Conservation (phyloP, 2,113 vertebrate species). For the Callospermophilus lateralis region DNA sequence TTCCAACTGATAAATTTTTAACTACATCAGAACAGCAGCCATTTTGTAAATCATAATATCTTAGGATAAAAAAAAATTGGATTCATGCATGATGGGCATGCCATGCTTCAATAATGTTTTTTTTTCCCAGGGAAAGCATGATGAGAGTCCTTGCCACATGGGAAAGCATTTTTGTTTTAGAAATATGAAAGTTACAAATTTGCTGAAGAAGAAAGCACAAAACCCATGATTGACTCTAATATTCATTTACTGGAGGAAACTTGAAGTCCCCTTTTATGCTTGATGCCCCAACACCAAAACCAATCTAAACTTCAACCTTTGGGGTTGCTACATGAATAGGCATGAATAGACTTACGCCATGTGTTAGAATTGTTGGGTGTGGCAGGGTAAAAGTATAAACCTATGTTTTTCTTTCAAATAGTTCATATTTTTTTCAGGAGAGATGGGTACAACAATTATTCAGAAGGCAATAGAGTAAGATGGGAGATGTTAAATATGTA, state of each 20-base stretch:
- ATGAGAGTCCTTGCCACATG: not conserved
- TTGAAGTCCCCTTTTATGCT: not conserved
- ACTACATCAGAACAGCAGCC: not conserved
- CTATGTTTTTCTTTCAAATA: not conserved
- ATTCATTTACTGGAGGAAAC: not conserved
- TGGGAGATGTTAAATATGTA: not conserved
- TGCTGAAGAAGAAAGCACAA: slow-evolving; percentile 33
- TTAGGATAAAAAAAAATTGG: not conserved
- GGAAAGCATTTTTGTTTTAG: not conserved
- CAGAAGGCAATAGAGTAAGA: not conserved
- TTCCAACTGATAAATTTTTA: not conserved
- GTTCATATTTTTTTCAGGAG: not conserved
- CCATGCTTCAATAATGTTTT: not conserved
- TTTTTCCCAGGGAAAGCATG: not conserved
- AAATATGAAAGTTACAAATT: not conserved
- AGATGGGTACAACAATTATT: not conserved
- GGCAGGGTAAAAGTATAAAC: not conserved
- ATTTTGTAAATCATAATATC: slow-evolving; percentile 10
- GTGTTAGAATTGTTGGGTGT: not conserved
- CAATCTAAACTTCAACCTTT: not conserved
- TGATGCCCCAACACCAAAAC: not conserved
- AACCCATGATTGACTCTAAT: not conserved
- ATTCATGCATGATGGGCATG: not conserved
- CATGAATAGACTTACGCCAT: not conserved
- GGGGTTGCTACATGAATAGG: not conserved